phyloP scores from a whole-genome alignment of 2,797 vertebrate genomes.

The Rhinichthys osculus region DNA sequence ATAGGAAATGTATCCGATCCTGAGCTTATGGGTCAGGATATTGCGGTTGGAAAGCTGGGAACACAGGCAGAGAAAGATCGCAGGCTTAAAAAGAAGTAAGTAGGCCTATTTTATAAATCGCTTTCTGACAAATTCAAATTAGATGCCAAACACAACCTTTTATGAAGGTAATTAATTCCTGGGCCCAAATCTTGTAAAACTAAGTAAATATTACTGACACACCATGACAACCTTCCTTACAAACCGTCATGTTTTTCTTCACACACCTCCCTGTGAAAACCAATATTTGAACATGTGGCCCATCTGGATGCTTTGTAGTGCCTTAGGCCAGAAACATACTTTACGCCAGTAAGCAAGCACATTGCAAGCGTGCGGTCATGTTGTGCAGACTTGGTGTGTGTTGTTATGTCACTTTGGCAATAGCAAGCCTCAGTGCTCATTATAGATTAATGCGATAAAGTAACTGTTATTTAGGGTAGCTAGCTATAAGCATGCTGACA shows the following conservation, averaged over 20 bases:
- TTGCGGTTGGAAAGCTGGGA: constrained; percentile 92
- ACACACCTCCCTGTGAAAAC: neutral
- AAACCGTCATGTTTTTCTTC: neutral
- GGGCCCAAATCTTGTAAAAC: neutral
- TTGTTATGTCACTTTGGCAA: neutral
- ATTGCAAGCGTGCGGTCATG: too few species aligned
- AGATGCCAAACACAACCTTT: neutral
- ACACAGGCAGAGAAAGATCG: constrained; percentile 98
- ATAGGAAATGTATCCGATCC: constrained; percentile 90
- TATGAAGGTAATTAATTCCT: neutral
- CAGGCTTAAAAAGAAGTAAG: constrained; percentile 98
- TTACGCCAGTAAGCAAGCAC: neutral
- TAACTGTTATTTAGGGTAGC: neutral
- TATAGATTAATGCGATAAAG: neutral
- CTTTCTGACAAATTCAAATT: neutral
- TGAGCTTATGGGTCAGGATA: constrained; percentile 90
- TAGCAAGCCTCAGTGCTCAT: neutral
- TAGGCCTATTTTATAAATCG: constrained; percentile 46
- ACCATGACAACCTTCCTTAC: neutral
- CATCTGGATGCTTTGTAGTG: neutral
- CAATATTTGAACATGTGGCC: neutral
- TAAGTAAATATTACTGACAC: neutral
- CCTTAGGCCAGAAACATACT: constrained; percentile 25
- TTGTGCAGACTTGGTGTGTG: neutral
- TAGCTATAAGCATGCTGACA: neutral